Conservation (phyloP, 2,797 vertebrate species). For the Rallus crepitans region DNA sequence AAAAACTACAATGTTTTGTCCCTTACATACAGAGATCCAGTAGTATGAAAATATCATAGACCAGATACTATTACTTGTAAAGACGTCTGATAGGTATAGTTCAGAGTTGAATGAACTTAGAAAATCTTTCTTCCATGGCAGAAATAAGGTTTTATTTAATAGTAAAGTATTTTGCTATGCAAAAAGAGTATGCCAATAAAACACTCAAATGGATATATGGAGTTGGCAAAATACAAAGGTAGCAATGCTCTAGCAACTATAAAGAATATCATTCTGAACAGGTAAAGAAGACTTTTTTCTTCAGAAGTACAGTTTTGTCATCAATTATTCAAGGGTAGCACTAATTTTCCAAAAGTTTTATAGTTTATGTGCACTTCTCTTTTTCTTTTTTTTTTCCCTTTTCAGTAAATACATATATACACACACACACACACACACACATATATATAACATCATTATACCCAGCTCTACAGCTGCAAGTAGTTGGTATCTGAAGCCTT, state of each 20-base stretch:
- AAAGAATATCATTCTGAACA: background rate
- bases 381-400: background rate
- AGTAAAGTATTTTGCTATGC: background rate
- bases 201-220: accelerated
- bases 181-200: background rate
- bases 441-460: background rate
- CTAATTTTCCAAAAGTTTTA: background rate
- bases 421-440: no score
- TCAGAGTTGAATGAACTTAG: background rate
- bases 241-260: background rate
- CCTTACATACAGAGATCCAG: background rate
- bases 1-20: background rate
- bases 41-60: background rate
- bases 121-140: background rate
- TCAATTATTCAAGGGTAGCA: background rate
- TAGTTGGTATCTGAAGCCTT: background rate
- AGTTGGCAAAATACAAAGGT: background rate
- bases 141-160: background rate
- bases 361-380: background rate
- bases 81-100: background rate
- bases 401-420: background rate
- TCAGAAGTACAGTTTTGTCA: background rate
- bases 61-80: background rate
- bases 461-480: background rate
- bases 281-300: background rate